Evolutionary conservation across 2,113 vertebrate genomes (phyloP).

Genomic region (Microcebus tavaratra): DNA sequence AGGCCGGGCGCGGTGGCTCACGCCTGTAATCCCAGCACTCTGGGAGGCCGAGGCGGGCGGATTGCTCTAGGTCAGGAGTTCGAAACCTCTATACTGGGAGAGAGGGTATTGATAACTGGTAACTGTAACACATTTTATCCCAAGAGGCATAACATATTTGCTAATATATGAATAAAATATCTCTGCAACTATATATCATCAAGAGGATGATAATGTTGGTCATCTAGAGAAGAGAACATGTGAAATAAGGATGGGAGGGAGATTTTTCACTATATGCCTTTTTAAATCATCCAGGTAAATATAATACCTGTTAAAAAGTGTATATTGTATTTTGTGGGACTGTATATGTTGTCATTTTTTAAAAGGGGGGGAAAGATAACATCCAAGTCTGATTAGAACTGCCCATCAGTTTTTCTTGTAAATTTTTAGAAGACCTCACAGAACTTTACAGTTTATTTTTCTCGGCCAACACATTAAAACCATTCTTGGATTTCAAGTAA

Average conservation of each 20-base stretch:
- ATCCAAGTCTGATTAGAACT: slow-evolving; percentile 89
- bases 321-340: slow-evolving; percentile 94
- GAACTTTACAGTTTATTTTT: slow-evolving; percentile 90
- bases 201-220: background rate
- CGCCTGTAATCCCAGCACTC: too few relatives aligned
- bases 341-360: slow-evolving; percentile 96
- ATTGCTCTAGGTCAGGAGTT: too few relatives aligned
- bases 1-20: too few relatives aligned
- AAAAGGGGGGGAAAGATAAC: slow-evolving; percentile 84
- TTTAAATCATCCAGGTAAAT: background rate
- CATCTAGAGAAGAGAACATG: background rate
- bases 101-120: background rate
- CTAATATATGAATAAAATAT: background rate
- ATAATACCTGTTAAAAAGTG: slow-evolving; percentile 36
- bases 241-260: background rate
- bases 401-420: slow-evolving; percentile 89
- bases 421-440: slow-evolving; percentile 95
- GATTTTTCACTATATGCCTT: background rate
- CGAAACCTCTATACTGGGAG: background rate
- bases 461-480: slow-evolving; percentile 87
- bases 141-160: background rate
- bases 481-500: slow-evolving; percentile 86
- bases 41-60: too few relatives aligned
- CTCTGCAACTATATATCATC: background rate
- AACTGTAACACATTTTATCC: background rate